Evolutionary conservation across 1,140 invertebrate species (phyloP).

Genomic region (Cephus cinctus): DNA sequence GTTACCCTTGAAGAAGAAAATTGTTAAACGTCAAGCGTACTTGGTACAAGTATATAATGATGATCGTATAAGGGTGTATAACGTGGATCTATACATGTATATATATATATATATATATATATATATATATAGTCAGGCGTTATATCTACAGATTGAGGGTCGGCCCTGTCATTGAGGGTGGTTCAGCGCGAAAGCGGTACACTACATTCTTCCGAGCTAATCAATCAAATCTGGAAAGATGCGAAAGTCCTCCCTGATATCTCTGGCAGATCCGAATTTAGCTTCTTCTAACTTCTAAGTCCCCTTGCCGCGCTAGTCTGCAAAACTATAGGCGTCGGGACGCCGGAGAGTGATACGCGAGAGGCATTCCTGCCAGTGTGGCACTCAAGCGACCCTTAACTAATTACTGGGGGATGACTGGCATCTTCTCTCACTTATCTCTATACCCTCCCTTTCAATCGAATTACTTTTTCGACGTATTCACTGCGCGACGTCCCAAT

Average conservation of each 20-base stretch:
- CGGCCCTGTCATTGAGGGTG: no score
- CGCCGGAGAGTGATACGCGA: constrained; percentile 27
- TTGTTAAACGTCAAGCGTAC: no score
- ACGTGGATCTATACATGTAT: no score
- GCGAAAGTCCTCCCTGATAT: constrained; percentile 8
- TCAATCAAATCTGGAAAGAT: constrained; percentile 32
- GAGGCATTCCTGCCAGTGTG: constrained; percentile 19
- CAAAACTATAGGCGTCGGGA: constrained; percentile 19
- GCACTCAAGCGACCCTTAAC: constrained; percentile 42
- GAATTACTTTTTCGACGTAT: constrained; percentile 49
- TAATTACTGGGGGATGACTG: constrained; percentile 54
- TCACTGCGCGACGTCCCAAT: constrained; percentile 32
- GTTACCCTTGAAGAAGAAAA: no score
- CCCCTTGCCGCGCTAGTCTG: constrained; percentile 6
- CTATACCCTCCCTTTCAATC: constrained; percentile 45
- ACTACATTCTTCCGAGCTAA: constrained; percentile 24
- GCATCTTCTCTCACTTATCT: constrained; percentile 54
- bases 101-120: no score
- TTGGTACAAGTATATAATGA: no score
- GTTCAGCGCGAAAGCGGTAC: no score
- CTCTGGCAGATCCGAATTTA: no score
- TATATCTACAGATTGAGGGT: no score
- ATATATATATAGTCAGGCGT: no score
- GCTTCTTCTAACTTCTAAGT: constrained; percentile 19
- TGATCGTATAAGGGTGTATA: no score